phyloP scores from a whole-genome alignment of 1,140 invertebrate genomes.

The Trissolcus basalis region DNA sequence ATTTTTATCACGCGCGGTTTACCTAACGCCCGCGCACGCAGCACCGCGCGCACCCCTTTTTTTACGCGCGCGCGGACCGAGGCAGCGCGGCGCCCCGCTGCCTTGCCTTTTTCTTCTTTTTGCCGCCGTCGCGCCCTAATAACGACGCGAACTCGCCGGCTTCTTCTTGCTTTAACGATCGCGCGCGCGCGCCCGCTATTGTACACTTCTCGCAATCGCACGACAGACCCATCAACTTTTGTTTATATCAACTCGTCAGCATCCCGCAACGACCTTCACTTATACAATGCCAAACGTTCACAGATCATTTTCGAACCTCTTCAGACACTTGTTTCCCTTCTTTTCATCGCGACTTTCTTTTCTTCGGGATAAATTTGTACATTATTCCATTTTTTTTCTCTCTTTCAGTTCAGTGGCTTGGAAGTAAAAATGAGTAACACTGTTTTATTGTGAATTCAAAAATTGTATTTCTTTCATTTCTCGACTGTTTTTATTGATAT shows the following conservation, averaged over 20 bases:
- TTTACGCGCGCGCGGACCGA: constrained; percentile 48
- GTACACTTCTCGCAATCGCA: constrained; percentile 52
- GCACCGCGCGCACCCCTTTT: constrained; percentile 44
- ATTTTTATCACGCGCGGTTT: constrained; percentile 54
- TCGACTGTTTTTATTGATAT: too few species aligned
- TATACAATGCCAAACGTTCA: background rate
- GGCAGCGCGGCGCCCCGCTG: constrained; percentile 41
- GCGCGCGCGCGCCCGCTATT: constrained; percentile 35
- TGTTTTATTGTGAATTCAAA: too few species aligned
- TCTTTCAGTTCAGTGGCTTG: too few species aligned
- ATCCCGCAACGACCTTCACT: constrained; percentile 3
- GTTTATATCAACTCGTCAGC: constrained; percentile 19
- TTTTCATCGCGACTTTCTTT: background rate
- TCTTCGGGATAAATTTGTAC: background rate
- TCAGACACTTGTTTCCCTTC: background rate
- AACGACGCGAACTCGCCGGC: constrained; percentile 39
- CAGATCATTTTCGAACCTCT: background rate
- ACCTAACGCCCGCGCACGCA: constrained; percentile 43
- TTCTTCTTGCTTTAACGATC: constrained; percentile 54
- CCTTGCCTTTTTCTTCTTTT: constrained; percentile 48
- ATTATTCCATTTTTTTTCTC: too few species aligned
- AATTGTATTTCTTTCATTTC: too few species aligned
- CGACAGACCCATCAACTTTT: constrained; percentile 26
- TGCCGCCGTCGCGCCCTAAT: constrained; percentile 48
- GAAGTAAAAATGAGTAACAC: too few species aligned